Percentiles rank a stretch among this genome's conserved stretches.
Conservation (phyloP, 2,888 invertebrate species). For the Aporophyla lueneburgensis region DNA sequence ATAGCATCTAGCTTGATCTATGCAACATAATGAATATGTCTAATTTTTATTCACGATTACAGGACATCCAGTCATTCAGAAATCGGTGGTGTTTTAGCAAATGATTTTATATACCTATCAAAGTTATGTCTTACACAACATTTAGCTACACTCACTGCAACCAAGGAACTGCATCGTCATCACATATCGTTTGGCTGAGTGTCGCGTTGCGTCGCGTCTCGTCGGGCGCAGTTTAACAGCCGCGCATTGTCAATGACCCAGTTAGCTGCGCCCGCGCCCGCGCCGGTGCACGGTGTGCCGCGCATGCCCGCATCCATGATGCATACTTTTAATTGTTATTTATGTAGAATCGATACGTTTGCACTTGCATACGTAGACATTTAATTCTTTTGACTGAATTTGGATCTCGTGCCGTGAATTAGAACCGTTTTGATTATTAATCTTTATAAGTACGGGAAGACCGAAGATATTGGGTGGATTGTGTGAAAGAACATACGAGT, state of each 20-base stretch:
- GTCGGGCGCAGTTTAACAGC: conserved; percentile 41
- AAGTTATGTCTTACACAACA: conserved; percentile 1
- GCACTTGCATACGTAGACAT: background rate
- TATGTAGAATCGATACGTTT: conserved; percentile 27
- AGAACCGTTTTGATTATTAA: too few relatives aligned
- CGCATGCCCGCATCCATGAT: conserved; percentile 56
- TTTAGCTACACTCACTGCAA: background rate
- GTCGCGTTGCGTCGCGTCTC: background rate
- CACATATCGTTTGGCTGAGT: conserved; percentile 30
- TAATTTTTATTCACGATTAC: background rate
- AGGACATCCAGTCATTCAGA: background rate
- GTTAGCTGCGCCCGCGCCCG: conserved; percentile 63
- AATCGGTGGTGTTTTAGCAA: background rate
- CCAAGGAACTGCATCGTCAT: conserved; percentile 55
- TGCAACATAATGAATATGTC: background rate
- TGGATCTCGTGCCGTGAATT: too few relatives aligned
- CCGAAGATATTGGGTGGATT: background rate
- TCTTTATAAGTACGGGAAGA: background rate
- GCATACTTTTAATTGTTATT: conserved; percentile 41
- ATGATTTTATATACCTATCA: background rate
- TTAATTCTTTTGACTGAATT: background rate
- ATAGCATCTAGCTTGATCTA: background rate
- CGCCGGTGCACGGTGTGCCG: too few relatives aligned
- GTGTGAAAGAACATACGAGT: background rate
- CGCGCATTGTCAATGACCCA: conserved; percentile 70